A percentile compares a stretch with the other conserved stretches of the same genome.
Evolutionary conservation across 2,888 invertebrate genomes (phyloP).

Genomic region (Nephrotoma flavescens): DNA sequence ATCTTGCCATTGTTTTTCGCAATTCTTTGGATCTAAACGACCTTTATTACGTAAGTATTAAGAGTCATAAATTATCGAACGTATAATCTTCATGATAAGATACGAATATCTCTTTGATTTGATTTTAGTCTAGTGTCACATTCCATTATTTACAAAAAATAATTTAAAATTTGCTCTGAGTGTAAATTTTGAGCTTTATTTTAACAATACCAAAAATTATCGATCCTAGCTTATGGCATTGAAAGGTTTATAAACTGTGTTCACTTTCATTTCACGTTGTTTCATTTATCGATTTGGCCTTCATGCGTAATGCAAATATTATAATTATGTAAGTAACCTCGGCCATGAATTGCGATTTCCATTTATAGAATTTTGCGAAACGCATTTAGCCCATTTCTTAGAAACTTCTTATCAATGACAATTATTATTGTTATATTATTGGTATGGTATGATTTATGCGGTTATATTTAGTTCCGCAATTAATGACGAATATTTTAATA

Average conservation of each 20-base stretch:
- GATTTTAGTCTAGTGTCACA: background rate
- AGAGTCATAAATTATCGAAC: background rate
- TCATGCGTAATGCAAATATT: background rate
- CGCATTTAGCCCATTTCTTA: background rate
- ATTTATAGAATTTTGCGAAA: background rate
- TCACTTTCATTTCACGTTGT: background rate
- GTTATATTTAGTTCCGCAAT: background rate
- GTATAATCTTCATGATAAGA: background rate
- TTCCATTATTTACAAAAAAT: background rate
- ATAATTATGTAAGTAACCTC: background rate
- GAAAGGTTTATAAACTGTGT: background rate
- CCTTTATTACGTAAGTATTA: background rate
- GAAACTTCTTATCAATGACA: background rate
- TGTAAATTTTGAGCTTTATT: background rate
- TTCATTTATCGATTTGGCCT: background rate
- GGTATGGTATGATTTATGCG: background rate
- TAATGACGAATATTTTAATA: background rate
- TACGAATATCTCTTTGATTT: background rate
- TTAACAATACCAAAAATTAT: background rate
- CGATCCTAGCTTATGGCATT: background rate
- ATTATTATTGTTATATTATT: background rate
- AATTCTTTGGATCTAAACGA: background rate
- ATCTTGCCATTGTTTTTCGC: background rate
- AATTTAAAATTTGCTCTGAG: background rate
- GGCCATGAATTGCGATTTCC: background rate